A percentile compares a stretch with the other conserved stretches of the same genome.
These are phyloP conservation scores for Xenotilapia leptura DNA, from an alignment of 2,113 vertebrate species.

Conservation along the genomic window DNA sequence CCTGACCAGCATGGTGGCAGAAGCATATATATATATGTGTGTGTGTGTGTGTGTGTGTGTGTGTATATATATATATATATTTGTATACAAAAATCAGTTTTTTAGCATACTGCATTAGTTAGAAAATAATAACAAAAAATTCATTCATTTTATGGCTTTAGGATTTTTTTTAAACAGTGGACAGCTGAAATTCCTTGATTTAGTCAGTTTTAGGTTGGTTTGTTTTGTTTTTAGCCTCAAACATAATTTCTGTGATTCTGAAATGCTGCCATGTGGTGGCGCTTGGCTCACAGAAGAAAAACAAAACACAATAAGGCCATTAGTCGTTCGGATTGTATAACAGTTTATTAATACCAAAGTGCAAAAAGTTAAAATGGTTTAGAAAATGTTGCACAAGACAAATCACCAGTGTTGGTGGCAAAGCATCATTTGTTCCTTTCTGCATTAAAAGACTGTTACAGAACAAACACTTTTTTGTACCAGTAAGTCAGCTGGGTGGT, in stretches of 20 bases:
- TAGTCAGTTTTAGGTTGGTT: neutral
- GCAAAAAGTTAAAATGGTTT: neutral
- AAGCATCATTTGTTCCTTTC: neutral
- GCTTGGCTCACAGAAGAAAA: neutral
- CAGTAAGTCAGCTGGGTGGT: neutral
- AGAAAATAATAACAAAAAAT: neutral
- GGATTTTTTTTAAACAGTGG: neutral
- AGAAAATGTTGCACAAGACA: neutral
- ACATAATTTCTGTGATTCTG: neutral
- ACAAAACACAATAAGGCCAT: neutral
- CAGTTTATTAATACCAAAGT: neutral
- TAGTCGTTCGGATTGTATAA: neutral
- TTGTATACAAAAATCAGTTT: neutral
- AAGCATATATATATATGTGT: neutral
- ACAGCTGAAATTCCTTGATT: neutral
- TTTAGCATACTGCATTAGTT: neutral
- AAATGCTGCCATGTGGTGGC: conserved; percentile 2
- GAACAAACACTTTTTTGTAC: neutral
- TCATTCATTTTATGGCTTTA: neutral
- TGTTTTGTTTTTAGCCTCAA: neutral
- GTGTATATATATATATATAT: too few species aligned
- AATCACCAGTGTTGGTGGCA: neutral
- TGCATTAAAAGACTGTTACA: neutral
- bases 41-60: too few species aligned
- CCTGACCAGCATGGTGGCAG: neutral